Percentiles rank a stretch among this genome's conserved stretches.
phyloP scores from a whole-genome alignment of 2,113 vertebrate species.

The Gasterosteus aculeatus region DNA sequence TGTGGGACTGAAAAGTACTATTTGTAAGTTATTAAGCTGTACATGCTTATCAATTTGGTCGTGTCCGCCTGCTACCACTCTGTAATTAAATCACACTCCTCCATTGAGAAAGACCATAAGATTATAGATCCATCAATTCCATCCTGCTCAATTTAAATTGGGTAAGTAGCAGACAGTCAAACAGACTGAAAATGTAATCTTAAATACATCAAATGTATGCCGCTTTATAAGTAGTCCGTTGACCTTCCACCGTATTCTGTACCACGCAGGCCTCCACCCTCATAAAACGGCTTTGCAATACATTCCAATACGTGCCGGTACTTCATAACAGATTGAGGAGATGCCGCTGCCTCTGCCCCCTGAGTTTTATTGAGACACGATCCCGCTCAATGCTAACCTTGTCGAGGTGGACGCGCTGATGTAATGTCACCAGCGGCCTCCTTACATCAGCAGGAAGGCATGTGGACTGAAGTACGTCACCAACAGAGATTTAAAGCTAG shows the following conservation, averaged over 20 bases:
- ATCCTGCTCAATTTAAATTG: not conserved
- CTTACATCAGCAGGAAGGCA: slow-evolving; percentile 33
- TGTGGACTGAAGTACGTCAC: not conserved
- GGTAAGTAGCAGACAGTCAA: no score
- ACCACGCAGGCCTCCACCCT: not conserved
- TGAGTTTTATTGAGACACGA: slow-evolving; percentile 43
- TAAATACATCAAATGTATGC: not conserved
- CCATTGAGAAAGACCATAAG: not conserved
- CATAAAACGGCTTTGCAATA: slow-evolving; percentile 38
- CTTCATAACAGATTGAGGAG: slow-evolving; percentile 42
- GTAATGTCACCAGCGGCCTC: slow-evolving; percentile 28
- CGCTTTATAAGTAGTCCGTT: not conserved
- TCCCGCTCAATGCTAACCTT: slow-evolving; percentile 39
- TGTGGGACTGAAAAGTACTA: not conserved
- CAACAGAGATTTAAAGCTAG: not conserved
- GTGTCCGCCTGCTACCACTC: not conserved
- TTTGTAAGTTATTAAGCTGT: not conserved
- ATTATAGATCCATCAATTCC: not conserved
- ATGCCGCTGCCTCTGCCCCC: slow-evolving; percentile 14
- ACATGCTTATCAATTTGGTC: not conserved
- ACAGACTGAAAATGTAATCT: not conserved
- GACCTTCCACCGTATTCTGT: slow-evolving; percentile 4
- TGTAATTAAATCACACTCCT: not conserved
- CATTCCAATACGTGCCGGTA: slow-evolving; percentile 6
- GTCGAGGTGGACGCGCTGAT: slow-evolving; percentile 24